Evolutionary conservation across 2,797 vertebrate genomes (phyloP).

Genomic region (Meda fulgida): DNA sequence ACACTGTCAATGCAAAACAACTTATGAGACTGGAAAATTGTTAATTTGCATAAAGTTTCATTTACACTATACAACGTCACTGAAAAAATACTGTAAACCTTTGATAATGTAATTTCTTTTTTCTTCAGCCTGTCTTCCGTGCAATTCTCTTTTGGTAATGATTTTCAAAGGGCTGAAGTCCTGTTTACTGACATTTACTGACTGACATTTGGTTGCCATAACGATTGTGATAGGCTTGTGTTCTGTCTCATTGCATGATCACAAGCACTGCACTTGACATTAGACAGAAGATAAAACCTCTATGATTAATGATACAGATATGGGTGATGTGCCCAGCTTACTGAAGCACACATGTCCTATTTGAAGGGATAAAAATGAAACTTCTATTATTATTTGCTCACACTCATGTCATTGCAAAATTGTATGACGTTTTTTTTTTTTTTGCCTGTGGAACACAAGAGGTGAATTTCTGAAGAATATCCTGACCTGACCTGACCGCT

Average conservation of each 20-base stretch:
- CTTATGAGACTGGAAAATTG: not conserved
- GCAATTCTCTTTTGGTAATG: not conserved
- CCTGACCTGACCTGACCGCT: not conserved
- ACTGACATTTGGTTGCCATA: not conserved
- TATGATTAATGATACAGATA: not conserved
- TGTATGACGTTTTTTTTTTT: not conserved
- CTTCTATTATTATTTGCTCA: not conserved
- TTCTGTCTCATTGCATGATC: not conserved
- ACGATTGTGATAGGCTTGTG: slow-evolving; percentile 18
- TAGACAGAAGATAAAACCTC: not conserved
- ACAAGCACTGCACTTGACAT: not conserved
- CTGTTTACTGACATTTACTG: slow-evolving; percentile 41
- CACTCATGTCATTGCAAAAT: not conserved
- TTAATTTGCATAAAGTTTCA: not conserved
- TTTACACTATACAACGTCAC: not conserved
- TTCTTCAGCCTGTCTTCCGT: not conserved
- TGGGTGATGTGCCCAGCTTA: not conserved
- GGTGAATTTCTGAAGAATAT: not conserved
- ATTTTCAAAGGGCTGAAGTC: slow-evolving; percentile 44
- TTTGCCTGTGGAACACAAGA: not conserved
- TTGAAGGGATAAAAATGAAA: not conserved
- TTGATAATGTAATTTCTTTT: not conserved
- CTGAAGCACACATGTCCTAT: not conserved
- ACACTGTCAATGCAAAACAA: not conserved
- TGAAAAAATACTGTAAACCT: not conserved